Evolutionary conservation across 2,888 invertebrate species (phyloP).

Genomic region (Drosophila barbarae): DNA sequence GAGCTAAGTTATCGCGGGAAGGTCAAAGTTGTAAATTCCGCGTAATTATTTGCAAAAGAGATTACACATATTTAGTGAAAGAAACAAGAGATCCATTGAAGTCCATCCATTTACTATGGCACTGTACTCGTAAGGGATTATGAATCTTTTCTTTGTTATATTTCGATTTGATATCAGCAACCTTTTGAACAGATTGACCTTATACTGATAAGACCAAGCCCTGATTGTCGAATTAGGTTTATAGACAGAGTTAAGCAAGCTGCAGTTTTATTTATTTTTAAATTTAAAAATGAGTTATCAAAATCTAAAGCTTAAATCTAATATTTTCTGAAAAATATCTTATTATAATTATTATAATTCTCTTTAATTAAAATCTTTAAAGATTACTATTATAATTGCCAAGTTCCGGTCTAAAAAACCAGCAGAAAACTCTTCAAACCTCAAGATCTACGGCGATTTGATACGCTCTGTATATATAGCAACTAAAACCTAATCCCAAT

Average conservation of each 20-base stretch:
- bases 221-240: neutral
- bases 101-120: neutral
- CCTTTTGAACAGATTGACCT: neutral
- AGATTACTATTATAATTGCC: neutral
- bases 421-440: neutral
- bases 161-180: constrained; percentile 7
- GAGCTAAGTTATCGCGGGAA: constrained; percentile 21
- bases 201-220: neutral
- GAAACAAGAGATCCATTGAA: neutral
- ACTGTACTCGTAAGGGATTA: neutral
- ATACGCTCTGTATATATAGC: constrained; percentile 12
- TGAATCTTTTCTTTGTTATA: neutral
- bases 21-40: constrained; percentile 2
- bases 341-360: neutral
- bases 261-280: neutral
- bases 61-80: neutral
- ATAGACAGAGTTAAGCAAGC: neutral
- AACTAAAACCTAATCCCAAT: constrained; percentile 2
- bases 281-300: neutral
- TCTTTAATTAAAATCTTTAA: neutral
- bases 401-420: constrained; percentile 14
- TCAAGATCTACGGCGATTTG: constrained; percentile 8
- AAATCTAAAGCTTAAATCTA: neutral
- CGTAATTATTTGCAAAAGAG: constrained; percentile 12
- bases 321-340: neutral